These are phyloP conservation scores for Steatocranus sp. DNA, from an alignment of 2,797 vertebrate species.

Conservation along the genomic window DNA sequence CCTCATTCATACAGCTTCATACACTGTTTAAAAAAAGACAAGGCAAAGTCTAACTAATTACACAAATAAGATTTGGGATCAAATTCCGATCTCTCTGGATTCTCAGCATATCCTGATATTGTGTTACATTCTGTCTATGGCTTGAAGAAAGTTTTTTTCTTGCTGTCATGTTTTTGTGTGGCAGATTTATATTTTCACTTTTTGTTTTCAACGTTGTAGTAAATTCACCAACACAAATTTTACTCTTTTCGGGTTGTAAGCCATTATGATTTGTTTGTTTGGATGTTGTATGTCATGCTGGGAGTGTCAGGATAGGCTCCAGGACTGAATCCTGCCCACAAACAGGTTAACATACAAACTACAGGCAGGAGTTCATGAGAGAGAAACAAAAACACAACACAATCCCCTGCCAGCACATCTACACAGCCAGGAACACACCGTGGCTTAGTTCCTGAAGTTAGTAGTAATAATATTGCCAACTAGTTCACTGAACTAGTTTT, in stretches of 20 bases:
- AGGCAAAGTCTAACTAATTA: neutral
- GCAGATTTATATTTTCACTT: neutral
- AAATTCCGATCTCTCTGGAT: accelerated
- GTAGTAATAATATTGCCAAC: too few relatives aligned
- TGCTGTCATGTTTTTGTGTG: neutral
- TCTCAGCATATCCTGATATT: neutral
- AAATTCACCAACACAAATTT: neutral
- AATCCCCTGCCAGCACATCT: neutral
- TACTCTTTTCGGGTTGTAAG: neutral
- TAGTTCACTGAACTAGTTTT: neutral
- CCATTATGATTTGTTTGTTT: neutral
- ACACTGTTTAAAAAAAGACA: neutral
- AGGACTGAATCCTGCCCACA: neutral
- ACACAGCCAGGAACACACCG: neutral
- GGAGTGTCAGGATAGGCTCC: neutral
- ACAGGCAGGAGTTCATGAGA: neutral
- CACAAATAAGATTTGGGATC: neutral
- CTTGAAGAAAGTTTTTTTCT: neutral
- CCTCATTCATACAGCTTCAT: neutral
- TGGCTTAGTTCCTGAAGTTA: neutral
- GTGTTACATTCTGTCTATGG: neutral
- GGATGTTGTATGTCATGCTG: neutral
- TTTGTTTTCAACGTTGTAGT: neutral
- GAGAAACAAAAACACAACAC: neutral
- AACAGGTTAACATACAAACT: neutral